Evolutionary conservation across 2,888 invertebrate genomes (phyloP).

Genomic region (Zeuzera pyrina): DNA sequence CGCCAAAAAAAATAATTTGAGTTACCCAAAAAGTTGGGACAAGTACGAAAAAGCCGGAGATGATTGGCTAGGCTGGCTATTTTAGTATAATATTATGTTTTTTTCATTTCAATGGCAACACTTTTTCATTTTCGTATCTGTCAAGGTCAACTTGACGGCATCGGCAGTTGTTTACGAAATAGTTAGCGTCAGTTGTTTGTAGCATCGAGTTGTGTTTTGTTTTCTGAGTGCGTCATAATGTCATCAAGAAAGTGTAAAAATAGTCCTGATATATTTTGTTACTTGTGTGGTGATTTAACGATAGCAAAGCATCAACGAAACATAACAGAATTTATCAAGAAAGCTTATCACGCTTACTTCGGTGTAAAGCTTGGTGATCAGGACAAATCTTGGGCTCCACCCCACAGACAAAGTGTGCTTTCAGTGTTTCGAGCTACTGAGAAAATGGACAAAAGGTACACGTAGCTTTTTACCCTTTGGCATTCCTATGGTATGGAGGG

Average conservation of each 20-base stretch:
- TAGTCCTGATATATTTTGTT: constrained; percentile 11
- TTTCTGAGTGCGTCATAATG: no score
- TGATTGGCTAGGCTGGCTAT: no score
- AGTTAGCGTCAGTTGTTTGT: no score
- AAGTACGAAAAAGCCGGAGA: no score
- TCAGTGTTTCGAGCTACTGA: background rate
- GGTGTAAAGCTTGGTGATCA: constrained; percentile 15
- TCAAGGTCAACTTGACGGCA: no score
- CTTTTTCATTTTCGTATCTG: no score
- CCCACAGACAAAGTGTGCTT: background rate
- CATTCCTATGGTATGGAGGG: background rate
- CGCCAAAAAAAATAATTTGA: no score
- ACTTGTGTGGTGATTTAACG: constrained; percentile 9
- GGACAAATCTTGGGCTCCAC: constrained; percentile 16
- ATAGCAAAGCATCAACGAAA: constrained; percentile 5
- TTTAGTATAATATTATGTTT: no score
- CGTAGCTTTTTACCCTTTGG: background rate
- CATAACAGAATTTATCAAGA: constrained; percentile 14
- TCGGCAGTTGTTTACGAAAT: no score
- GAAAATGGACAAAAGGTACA: background rate
- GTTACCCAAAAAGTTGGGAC: no score
- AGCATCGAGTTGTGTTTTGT: no score
- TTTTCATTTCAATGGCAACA: no score
- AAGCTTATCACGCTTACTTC: constrained; percentile 17
- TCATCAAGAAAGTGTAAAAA: background rate